Evolutionary conservation across 2,888 invertebrate species (phyloP).

Genomic region (Clanis bilineata): DNA sequence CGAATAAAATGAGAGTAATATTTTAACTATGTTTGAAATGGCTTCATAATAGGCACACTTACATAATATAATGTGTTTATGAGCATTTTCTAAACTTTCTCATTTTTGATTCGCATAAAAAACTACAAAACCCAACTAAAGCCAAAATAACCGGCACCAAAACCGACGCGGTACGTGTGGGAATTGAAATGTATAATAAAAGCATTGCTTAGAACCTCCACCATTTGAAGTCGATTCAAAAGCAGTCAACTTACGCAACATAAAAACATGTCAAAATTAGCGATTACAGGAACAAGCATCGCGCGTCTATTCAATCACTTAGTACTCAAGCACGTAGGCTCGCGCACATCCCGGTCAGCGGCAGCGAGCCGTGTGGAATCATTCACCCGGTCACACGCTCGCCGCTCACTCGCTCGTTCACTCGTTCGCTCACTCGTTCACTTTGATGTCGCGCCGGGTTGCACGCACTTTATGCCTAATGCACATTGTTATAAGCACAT

Average conservation of each 20-base stretch:
- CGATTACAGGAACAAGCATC: slow-evolving; percentile 19
- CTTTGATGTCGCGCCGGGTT: slow-evolving; percentile 65
- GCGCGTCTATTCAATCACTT: slow-evolving; percentile 17
- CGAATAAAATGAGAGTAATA: not conserved
- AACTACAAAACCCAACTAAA: too few relatives aligned
- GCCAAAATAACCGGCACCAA: too few relatives aligned
- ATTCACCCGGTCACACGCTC: slow-evolving; percentile 63
- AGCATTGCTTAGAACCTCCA: too few relatives aligned
- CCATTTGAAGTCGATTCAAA: too few relatives aligned
- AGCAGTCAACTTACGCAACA: not conserved
- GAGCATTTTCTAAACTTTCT: not conserved
- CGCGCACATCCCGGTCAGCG: slow-evolving; percentile 58
- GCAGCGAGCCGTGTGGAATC: slow-evolving; percentile 59
- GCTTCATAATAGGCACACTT: not conserved
- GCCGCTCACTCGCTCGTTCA: slow-evolving; percentile 53
- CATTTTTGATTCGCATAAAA: too few relatives aligned
- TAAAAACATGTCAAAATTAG: slow-evolving; percentile 9
- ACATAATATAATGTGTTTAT: not conserved
- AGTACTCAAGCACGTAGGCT: slow-evolving; percentile 24
- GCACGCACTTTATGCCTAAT: slow-evolving; percentile 67
- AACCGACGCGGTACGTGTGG: too few relatives aligned
- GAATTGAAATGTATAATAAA: too few relatives aligned
- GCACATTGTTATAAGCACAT: slow-evolving; percentile 54
- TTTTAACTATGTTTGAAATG: not conserved
- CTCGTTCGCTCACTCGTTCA: slow-evolving; percentile 53